A percentile compares a stretch with the other conserved stretches of the same genome.
Conservation (phyloP, 2,113 vertebrate genomes). For the Lophochroa leadbeateri region DNA sequence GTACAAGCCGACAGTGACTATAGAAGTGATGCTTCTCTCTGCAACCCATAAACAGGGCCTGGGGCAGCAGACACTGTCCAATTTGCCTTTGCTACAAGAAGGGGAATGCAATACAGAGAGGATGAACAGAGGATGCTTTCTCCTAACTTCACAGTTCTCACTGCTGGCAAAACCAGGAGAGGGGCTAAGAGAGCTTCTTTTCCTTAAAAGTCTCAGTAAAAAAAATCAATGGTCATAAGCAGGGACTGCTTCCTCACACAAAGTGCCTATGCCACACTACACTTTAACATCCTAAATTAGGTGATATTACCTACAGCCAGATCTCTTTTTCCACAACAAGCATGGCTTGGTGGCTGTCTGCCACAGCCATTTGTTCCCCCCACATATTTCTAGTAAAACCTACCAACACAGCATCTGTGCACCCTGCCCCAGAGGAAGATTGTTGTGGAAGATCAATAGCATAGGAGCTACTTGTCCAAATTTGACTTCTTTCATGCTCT, state of each 20-base stretch:
- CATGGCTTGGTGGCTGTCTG: not conserved
- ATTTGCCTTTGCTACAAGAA: not conserved
- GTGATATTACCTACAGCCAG: not conserved
- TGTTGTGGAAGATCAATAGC: not conserved
- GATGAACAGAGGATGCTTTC: not conserved
- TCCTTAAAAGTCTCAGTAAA: not conserved
- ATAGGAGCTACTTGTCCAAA: not conserved
- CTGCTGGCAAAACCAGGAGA: not conserved
- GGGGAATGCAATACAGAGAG: not conserved
- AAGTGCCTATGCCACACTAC: not conserved
- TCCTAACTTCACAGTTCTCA: not conserved
- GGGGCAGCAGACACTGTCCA: not conserved
- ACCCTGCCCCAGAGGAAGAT: not conserved
- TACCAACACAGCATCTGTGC: not conserved
- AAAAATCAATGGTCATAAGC: not conserved
- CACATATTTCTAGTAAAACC: not conserved
- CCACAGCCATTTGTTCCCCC: not conserved
- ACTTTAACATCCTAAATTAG: not conserved
- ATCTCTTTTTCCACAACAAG: not conserved
- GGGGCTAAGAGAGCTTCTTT: not conserved
- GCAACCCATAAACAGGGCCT: not conserved
- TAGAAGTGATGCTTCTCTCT: not conserved
- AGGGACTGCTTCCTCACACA: not conserved
- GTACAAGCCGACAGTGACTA: not conserved
- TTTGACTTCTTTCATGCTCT: not conserved